Evolutionary conservation across 2,888 invertebrate genomes (phyloP).

Genomic region (Drosophila pegasa): DNA sequence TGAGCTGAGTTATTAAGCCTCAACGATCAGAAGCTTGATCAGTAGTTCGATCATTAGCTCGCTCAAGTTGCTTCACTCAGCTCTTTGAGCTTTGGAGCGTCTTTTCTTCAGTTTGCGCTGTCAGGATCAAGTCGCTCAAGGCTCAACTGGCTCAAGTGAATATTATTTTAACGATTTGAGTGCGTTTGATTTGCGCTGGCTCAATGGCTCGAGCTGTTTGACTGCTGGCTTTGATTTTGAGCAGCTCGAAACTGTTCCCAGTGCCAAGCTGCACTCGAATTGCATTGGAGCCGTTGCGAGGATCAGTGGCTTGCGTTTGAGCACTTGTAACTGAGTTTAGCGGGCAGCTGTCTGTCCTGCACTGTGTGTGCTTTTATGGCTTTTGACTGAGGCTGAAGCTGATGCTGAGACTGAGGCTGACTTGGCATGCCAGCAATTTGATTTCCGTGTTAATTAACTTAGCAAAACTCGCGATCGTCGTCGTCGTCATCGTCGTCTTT

Average conservation of each 20-base stretch:
- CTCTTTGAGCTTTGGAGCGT: background rate
- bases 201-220: background rate
- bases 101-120: background rate
- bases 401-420: conserved; percentile 9
- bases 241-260: conserved; percentile 17
- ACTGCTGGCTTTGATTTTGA: conserved; percentile 4
- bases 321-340: conserved; percentile 1
- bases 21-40: background rate
- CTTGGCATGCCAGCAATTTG: conserved; percentile 76
- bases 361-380: conserved; percentile 25
- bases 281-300: conserved; percentile 16
- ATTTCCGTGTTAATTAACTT: conserved; percentile 81
- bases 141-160: background rate
- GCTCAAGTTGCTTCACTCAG: background rate
- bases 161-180: conserved; percentile 1
- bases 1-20: background rate
- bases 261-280: background rate
- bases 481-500: conserved; percentile 20
- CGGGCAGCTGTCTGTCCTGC: conserved; percentile 37
- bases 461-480: conserved; percentile 67
- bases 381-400: conserved; percentile 1
- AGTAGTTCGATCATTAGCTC: background rate
- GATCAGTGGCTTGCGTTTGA: conserved; percentile 30
- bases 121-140: background rate
- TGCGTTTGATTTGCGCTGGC: background rate